Base-by-base conservation (phyloP, 1,140 invertebrate species). In the Drosophila saltans region DNA sequence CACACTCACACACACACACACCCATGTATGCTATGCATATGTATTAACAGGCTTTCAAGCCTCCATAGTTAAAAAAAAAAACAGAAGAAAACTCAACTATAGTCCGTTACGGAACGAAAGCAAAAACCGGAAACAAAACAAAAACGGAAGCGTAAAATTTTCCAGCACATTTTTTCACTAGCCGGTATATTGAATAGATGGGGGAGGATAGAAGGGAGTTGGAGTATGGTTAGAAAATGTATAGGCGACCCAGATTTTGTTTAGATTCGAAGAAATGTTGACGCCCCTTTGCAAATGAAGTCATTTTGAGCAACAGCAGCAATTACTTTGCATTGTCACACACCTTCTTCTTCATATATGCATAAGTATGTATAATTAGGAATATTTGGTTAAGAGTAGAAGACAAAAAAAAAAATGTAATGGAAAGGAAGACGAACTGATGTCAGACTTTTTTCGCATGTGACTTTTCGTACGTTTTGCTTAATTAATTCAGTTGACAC, bases 131-230 rank as follows among this genome's bases (percentile, higher is more conserved):
- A 89, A 89, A 90, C 85, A 90, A 89, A 89, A 90, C 84, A 80
- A 90, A 89, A 89, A 84, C 84, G 84, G 84, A 89, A 89, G 84
- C 85, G 84, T 85, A 89, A 59, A 89, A 89, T 89, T 89, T 89
- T 89, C 84, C 85, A 89, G 84, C 84, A 90, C 85, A 89, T 89
- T 89, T 89, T 89, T 84, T 68, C 68, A 58, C 64, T 45, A 64
- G 63, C 68, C 45, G 59, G 33, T 36, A 7, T 36, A 36, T 36
- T 36, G 33, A 36, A 36, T 5, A 9, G 45, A 8, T 16, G 16
- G 21, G 8, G 45, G 2, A 2, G 45, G 21, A 8, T 26, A 16
- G 6, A 7, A 24, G 45, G 45, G 21, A 24, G 21, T 4, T 2
- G 45, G 45, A 9, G 21, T 8, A 1, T 24, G 16, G 45, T 52